phyloP scores from a whole-genome alignment of 2,113 vertebrate species.

The Rhabdornis inornatus region DNA sequence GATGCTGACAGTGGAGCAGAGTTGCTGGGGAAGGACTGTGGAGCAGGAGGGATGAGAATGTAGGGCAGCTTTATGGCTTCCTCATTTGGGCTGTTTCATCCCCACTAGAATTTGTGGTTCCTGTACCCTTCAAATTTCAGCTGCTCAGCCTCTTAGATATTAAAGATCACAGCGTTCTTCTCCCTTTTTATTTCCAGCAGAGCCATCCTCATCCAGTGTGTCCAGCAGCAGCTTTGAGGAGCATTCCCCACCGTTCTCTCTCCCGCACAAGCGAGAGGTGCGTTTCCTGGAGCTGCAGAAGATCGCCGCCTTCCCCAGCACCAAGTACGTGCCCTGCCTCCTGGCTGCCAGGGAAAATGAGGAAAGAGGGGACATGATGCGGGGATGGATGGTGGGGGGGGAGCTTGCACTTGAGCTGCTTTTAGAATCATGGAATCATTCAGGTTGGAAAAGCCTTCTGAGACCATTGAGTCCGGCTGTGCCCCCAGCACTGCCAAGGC shows the following conservation, averaged over 20 bases:
- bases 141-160: not conserved
- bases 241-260: constrained; percentile 65
- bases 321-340: constrained; percentile 49
- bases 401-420: not conserved
- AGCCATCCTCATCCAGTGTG: not conserved
- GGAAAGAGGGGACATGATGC: not conserved
- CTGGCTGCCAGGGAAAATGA: rapidly evolving
- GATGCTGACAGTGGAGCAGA: not conserved
- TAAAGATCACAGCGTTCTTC: not conserved
- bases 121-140: not conserved
- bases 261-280: constrained; percentile 68
- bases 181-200: not conserved
- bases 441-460: not conserved
- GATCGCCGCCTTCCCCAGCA: constrained; percentile 72
- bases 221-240: constrained; percentile 69
- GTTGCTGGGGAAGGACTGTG: not conserved
- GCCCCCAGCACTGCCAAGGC: not conserved
- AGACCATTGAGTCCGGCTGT: not conserved
- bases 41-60: not conserved
- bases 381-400: not conserved
- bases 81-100: not conserved
- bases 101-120: not conserved
- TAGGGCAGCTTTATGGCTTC: not conserved
- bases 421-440: not conserved
- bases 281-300: constrained; percentile 84